A percentile compares a stretch with the other conserved stretches of the same genome.
phyloP scores from a whole-genome alignment of 2,888 invertebrate genomes.

The Gryllus longicercus region DNA sequence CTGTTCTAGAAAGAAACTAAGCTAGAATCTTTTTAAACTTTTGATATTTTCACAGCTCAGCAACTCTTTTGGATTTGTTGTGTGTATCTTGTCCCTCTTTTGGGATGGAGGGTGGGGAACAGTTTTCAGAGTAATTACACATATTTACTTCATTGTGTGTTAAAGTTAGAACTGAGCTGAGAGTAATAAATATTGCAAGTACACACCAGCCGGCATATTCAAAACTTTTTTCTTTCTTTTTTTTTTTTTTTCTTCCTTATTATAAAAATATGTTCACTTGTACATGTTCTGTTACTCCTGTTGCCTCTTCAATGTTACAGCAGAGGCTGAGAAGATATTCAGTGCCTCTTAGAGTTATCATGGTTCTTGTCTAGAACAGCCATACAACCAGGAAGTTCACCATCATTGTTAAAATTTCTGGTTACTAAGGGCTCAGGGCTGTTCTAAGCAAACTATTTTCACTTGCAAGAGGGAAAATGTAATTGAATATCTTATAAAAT shows the following conservation, averaged over 20 bases:
- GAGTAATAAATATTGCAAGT: not conserved
- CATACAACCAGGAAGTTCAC: constrained; percentile 24
- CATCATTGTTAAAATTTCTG: constrained; percentile 20
- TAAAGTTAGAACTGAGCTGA: not conserved
- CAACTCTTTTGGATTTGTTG: not conserved
- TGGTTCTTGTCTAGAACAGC: constrained; percentile 30
- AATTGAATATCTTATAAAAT: no score
- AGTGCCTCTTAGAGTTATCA: not conserved
- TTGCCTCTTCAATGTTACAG: not conserved
- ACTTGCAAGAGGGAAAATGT: not conserved
- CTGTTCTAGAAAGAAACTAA: not conserved
- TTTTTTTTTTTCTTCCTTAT: not conserved
- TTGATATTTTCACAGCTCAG: constrained; percentile 1
- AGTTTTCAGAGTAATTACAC: not conserved
- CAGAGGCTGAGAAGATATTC: not conserved
- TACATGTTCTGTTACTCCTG: not conserved
- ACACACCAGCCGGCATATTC: not conserved
- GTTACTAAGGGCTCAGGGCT: constrained; percentile 31
- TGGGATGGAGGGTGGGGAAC: not conserved
- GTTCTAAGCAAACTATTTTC: constrained; percentile 26
- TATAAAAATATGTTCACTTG: not conserved
- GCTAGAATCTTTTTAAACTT: not conserved
- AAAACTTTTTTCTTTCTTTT: not conserved
- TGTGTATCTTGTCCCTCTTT: not conserved
- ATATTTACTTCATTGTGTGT: not conserved